Conservation (phyloP, 2,113 vertebrate species). For the Arothron firmamentum region DNA sequence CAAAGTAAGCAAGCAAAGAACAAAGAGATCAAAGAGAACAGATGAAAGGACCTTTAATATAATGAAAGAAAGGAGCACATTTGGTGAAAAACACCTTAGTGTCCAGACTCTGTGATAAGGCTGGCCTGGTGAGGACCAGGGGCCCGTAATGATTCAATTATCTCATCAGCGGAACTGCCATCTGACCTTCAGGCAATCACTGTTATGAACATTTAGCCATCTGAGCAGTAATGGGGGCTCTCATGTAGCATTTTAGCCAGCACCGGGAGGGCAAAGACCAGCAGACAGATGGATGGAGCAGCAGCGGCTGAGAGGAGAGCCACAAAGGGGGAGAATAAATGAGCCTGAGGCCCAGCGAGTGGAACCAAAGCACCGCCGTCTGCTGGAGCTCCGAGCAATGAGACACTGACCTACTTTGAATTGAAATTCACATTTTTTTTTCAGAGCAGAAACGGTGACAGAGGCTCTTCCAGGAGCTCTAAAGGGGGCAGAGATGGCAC, state of each 20-base stretch:
- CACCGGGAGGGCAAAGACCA: conserved; percentile 3
- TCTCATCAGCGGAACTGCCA: not conserved
- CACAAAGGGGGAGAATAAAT: conserved; percentile 44
- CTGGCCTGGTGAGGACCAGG: not conserved
- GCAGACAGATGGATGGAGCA: conserved; percentile 8
- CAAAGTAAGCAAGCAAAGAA: too few relatives aligned
- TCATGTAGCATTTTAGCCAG: conserved; percentile 35
- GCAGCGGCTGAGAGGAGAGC: conserved; percentile 20
- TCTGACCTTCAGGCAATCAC: too few relatives aligned
- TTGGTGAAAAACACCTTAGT: not conserved
- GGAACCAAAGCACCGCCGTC: conserved; percentile 39
- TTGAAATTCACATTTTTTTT: conserved; percentile 45
- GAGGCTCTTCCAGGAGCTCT: conserved; percentile 25
- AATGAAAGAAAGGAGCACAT: not conserved
- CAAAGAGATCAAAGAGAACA: too few relatives aligned
- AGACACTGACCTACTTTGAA: conserved; percentile 64
- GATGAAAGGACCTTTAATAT: too few relatives aligned
- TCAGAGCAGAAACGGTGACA: conserved; percentile 38
- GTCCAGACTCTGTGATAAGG: conserved; percentile 1
- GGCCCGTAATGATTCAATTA: conserved; percentile 14
- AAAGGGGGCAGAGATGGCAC: conserved; percentile 6
- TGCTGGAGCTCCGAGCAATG: conserved; percentile 22
- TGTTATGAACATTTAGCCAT: too few relatives aligned
- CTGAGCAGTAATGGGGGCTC: too few relatives aligned
- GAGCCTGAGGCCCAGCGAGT: conserved; percentile 39